Evolutionary conservation across 2,113 vertebrate species (phyloP).

Genomic region (Chionomys nivalis): DNA sequence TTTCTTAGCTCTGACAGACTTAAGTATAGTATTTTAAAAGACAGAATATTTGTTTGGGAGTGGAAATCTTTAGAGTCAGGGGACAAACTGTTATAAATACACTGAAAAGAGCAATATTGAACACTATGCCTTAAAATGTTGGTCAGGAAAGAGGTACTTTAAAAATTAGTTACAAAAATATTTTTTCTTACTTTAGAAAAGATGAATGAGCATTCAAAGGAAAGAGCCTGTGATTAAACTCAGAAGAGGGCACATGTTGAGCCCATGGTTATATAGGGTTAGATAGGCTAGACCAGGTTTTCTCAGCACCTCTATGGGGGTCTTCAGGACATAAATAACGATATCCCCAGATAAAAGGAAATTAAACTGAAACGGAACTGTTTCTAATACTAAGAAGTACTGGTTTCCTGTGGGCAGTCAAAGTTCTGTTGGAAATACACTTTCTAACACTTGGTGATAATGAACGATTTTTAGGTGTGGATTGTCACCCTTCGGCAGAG

Average conservation of each 20-base stretch:
- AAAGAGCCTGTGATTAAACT: background rate
- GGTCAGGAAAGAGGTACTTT: background rate
- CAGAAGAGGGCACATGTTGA: background rate
- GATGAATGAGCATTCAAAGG: background rate
- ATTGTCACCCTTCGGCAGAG: conserved; percentile 27
- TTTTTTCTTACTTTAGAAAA: background rate
- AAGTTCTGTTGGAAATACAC: conserved; percentile 20
- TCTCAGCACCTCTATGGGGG: background rate
- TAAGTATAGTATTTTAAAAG: conserved; percentile 41
- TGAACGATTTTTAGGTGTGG: conserved; percentile 51
- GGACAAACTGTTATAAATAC: background rate
- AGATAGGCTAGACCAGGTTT: background rate
- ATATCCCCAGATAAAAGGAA: background rate
- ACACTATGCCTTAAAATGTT: background rate
- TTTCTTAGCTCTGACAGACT: conserved; percentile 43
- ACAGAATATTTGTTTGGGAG: conserved; percentile 25
- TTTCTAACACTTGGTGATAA: conserved; percentile 29
- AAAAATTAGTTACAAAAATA: background rate
- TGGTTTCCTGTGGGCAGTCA: conserved; percentile 50
- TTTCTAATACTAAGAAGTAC: conserved; percentile 23
- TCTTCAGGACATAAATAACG: background rate
- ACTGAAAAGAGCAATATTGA: background rate
- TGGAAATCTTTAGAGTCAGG: background rate
- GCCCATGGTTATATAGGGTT: background rate
- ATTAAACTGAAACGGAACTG: conserved; percentile 4